Conservation (phyloP, 35 echinoderm and acorn worm species). For the Apostichopus japonicus region DNA sequence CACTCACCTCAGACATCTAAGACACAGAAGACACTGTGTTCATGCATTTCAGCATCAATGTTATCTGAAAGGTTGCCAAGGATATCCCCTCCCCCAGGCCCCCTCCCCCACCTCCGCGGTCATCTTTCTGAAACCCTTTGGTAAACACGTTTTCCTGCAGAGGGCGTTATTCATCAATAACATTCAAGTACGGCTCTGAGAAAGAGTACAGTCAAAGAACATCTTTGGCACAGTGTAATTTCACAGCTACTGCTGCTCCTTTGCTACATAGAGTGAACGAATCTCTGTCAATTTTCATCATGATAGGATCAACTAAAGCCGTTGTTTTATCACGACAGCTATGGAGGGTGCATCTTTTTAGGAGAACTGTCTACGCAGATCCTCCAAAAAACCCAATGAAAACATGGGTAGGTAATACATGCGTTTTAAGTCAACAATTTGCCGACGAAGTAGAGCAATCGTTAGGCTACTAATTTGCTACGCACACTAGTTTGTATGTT, state of each 20-base stretch:
- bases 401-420: slow-evolving; percentile 1
- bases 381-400: slow-evolving; percentile 7
- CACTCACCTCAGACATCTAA: too few species aligned
- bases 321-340: slow-evolving; percentile 14
- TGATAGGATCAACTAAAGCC: slow-evolving; percentile 16
- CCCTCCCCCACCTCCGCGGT: too few species aligned
- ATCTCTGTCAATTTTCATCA: not conserved
- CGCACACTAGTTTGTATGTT: not conserved
- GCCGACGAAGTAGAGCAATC: not conserved
- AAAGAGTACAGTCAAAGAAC: too few species aligned
- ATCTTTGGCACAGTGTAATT: not conserved
- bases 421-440: not conserved
- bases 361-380: slow-evolving; percentile 27
- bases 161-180: too few species aligned
- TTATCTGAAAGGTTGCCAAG: too few species aligned
- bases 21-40: too few species aligned
- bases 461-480: not conserved
- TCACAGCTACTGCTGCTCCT: not conserved
- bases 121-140: too few species aligned
- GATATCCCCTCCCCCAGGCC: too few species aligned
- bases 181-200: too few species aligned
- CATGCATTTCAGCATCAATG: too few species aligned
- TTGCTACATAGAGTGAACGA: not conserved
- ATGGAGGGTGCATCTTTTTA: slow-evolving; percentile 3
- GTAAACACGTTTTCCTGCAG: too few species aligned